Evolutionary conservation across 1,140 invertebrate genomes (phyloP).

Genomic region (Scylla paramamosain): DNA sequence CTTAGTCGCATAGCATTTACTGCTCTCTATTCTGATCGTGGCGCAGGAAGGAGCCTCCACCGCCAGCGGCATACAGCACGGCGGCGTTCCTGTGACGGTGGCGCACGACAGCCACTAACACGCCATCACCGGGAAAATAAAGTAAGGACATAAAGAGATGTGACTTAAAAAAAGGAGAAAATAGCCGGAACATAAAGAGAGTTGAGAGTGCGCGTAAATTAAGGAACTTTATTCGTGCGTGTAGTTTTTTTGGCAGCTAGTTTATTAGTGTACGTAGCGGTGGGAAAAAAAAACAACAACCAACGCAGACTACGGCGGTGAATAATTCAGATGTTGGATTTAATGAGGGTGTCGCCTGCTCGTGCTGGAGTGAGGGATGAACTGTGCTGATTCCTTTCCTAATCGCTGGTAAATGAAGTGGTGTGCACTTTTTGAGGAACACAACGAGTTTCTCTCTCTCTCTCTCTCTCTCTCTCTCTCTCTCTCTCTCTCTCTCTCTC

Average conservation of each 20-base stretch:
- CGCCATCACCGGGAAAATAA: background rate
- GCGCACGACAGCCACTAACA: background rate
- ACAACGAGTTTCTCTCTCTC: background rate
- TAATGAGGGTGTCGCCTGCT: background rate
- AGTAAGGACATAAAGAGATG: background rate
- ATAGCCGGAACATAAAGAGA: background rate
- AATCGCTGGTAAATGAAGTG: background rate
- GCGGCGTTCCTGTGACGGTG: background rate
- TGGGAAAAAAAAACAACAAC: background rate
- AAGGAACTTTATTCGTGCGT: slow-evolving; percentile 3
- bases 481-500: slow-evolving; percentile 39
- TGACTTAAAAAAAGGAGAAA: background rate
- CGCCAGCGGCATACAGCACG: background rate
- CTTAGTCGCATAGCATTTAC: background rate
- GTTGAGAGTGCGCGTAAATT: background rate
- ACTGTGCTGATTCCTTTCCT: background rate
- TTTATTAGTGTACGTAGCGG: slow-evolving; percentile 22
- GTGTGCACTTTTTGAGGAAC: background rate
- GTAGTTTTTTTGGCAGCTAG: background rate
- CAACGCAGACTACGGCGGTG: background rate
- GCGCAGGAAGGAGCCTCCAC: background rate
- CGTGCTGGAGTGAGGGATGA: background rate
- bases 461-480: slow-evolving; percentile 41
- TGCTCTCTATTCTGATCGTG: background rate
- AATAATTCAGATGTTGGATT: background rate